A percentile compares a stretch with the other conserved stretches of the same genome.
phyloP scores from a whole-genome alignment of 2,113 vertebrate species.

The Mesocricetus auratus region DNA sequence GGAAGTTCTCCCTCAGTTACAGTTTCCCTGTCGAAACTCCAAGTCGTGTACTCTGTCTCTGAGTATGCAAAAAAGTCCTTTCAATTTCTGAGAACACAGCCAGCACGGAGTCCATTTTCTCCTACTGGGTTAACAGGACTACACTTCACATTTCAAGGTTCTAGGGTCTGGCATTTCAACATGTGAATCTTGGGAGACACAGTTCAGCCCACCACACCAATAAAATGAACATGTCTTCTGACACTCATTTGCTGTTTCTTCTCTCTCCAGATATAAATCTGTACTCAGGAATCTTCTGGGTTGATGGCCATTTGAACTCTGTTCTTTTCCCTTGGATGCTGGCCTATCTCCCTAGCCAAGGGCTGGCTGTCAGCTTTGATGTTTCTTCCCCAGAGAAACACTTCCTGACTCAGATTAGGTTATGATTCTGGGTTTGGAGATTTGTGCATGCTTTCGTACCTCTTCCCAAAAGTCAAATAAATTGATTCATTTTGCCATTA shows the following conservation, averaged over 20 bases:
- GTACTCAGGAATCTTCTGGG: background rate
- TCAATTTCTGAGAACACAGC: background rate
- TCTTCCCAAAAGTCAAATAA: constrained; percentile 58
- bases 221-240: background rate
- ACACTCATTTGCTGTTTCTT: background rate
- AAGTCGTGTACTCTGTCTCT: background rate
- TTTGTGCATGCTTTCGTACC: constrained; percentile 16
- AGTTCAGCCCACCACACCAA: background rate
- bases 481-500: constrained; percentile 52
- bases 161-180: background rate
- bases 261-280: background rate
- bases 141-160: background rate
- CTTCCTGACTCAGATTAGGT: constrained; percentile 49
- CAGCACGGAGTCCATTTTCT: background rate
- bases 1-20: background rate
- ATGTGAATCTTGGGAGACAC: background rate
- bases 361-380: background rate
- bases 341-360: background rate
- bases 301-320: background rate
- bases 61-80: background rate
- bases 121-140: background rate
- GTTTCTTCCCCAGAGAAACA: constrained; percentile 42
- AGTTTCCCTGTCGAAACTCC: background rate
- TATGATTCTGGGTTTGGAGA: background rate
- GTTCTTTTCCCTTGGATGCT: background rate